Conservation (phyloP, 2,888 invertebrate genomes). For the Phaedon cochleariae region DNA sequence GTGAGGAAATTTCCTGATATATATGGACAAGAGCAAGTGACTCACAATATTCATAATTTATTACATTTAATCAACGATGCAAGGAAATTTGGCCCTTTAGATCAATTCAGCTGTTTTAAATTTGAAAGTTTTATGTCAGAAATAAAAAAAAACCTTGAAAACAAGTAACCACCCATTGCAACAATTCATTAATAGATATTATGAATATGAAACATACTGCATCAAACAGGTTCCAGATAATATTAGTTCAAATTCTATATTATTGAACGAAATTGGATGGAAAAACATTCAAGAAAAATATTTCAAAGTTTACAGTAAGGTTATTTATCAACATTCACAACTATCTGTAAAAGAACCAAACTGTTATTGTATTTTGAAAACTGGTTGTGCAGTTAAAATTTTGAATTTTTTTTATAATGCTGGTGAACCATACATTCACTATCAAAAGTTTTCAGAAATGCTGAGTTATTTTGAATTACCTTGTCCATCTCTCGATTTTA, state of each 20-base stretch:
- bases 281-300: not conserved
- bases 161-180: not conserved
- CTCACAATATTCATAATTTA: conserved; percentile 11
- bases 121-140: not conserved
- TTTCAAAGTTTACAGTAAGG: not conserved
- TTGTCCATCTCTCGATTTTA: conserved; percentile 2
- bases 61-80: conserved; percentile 3
- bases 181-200: not conserved
- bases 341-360: conserved; percentile 1
- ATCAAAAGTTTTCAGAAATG: not conserved
- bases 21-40: not conserved
- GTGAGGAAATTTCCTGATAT: not conserved
- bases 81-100: conserved; percentile 6
- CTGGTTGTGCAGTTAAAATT: not conserved
- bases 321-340: not conserved
- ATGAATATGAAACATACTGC: not conserved
- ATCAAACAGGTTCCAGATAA: not conserved
- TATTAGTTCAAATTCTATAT: not conserved
- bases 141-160: not conserved
- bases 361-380: not conserved
- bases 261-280: not conserved
- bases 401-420: not conserved
- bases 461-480: conserved; percentile 3
- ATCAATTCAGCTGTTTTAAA: not conserved
- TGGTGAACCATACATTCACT: not conserved